These are phyloP conservation scores for Microcebus jonahi DNA, from an alignment of 2,113 vertebrate genomes.

Conservation along the genomic window DNA sequence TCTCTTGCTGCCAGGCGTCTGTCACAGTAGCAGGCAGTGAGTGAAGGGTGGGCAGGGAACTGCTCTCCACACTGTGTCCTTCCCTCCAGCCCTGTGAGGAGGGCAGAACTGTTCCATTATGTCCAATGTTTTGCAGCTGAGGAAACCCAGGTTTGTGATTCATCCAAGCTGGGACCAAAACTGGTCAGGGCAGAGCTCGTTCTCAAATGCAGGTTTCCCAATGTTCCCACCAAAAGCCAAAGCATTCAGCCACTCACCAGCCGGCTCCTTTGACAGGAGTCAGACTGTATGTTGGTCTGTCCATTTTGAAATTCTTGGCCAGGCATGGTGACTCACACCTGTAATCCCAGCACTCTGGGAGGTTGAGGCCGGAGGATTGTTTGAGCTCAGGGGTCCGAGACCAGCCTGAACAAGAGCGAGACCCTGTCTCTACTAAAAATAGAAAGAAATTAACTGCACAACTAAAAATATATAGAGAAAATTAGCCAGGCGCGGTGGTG, in stretches of 20 bases:
- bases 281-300: not conserved
- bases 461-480: too few relatives aligned
- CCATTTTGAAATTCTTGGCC: not conserved
- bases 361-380: too few relatives aligned
- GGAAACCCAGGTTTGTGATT: not conserved
- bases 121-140: not conserved
- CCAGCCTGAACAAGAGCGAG: too few relatives aligned
- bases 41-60: fast-evolving
- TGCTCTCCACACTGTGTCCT: fast-evolving
- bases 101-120: fast-evolving
- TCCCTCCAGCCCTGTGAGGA: fast-evolving
- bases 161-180: not conserved
- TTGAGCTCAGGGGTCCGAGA: too few relatives aligned
- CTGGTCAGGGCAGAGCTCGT: not conserved
- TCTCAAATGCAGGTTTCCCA: not conserved
- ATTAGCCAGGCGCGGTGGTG: too few relatives aligned
- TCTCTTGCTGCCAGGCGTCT: too few relatives aligned
- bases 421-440: too few relatives aligned
- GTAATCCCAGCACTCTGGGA: too few relatives aligned
- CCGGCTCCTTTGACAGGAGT: not conserved
- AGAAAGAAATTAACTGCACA: too few relatives aligned
- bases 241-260: not conserved
- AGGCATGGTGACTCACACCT: too few relatives aligned
- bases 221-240: not conserved
- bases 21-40: not conserved